Conservation (phyloP, 2,888 invertebrate species). For the Patella caerulea region DNA sequence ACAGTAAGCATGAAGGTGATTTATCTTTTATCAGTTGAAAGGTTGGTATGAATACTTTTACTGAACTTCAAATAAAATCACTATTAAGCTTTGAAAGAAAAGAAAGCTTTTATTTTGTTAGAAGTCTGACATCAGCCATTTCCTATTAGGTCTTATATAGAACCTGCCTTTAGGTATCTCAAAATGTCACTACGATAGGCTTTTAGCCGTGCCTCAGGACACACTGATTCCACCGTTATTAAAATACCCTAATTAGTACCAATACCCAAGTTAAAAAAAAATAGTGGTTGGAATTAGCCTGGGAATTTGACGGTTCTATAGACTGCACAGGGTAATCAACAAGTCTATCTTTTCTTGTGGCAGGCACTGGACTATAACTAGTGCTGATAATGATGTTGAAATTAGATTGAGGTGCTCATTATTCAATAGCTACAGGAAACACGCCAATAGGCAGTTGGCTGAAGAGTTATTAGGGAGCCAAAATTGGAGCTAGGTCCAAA, state of each 20-base stretch:
- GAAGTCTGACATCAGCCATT: too few relatives aligned
- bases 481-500: slow-evolving; percentile 9
- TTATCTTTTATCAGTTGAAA: too few relatives aligned
- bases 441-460: not conserved
- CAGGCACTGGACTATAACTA: slow-evolving; percentile 10
- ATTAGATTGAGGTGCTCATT: slow-evolving; percentile 9
- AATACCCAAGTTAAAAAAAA: slow-evolving; percentile 1
- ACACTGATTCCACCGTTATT: not conserved
- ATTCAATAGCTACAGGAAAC: slow-evolving; percentile 1
- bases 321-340: not conserved
- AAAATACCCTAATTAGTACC: slow-evolving; percentile 2
- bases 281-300: not conserved
- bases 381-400: slow-evolving; percentile 6
- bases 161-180: not conserved
- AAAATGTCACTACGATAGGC: not conserved
- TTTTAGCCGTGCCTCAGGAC: not conserved
- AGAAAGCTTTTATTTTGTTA: too few relatives aligned
- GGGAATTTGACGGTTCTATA: slow-evolving; percentile 2
- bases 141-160: too few relatives aligned
- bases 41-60: too few relatives aligned
- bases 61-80: too few relatives aligned
- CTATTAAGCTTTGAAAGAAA: too few relatives aligned
- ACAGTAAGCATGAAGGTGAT: too few relatives aligned
- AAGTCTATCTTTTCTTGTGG: slow-evolving; percentile 4
- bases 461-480: slow-evolving; percentile 10